Evolutionary conservation across 23 tunicate genomes (phyloP), one percentile per base, ranked within the genome.

Genomic region (Corella eumyota): DNA sequence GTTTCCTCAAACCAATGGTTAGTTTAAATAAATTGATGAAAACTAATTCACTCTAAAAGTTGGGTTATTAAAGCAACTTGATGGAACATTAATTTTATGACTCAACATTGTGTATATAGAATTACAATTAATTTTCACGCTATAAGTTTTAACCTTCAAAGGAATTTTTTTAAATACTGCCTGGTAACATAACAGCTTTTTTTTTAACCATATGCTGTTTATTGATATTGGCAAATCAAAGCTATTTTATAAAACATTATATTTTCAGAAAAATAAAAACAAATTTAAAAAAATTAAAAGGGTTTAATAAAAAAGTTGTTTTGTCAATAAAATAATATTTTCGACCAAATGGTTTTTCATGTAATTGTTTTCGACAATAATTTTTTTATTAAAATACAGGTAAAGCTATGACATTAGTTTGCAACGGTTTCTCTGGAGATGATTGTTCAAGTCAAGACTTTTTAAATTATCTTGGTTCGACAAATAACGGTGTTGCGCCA

Each of bases 1-100:
- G 21, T 85, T 76, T 58, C 99, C 99, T 17, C 93, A 87, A 78
- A 93, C 99, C 4, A 87, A 87, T 49, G 84, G 95, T 74, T 74
- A 67, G 27, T 54, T 27, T 24, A 40, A 15, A 9, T 11, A 40
- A 9, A 40, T 40, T 9, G n/a, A 56, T 23, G 73, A 67, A n/a
- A 1, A 28, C 24, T 51, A 0, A 51, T 67, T 32, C 22, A 9
- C 11, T 40, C 15, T 15, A 40, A 15, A n/a, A n/a, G n/a, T n/a
- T n/a, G n/a, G n/a, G n/a, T n/a, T n/a, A n/a, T n/a, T n/a, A n/a
- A n/a, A n/a, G n/a, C n/a, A n/a, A n/a, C n/a, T n/a, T n/a, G n/a
- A n/a, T n/a, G n/a, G n/a, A n/a, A n/a, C n/a, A n/a, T n/a, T n/a
- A n/a, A n/a, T n/a, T n/a, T n/a, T n/a, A n/a, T n/a, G n/a, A n/a